Evolutionary conservation across 2,797 vertebrate species (phyloP).

Genomic region (Malurus splendens): DNA sequence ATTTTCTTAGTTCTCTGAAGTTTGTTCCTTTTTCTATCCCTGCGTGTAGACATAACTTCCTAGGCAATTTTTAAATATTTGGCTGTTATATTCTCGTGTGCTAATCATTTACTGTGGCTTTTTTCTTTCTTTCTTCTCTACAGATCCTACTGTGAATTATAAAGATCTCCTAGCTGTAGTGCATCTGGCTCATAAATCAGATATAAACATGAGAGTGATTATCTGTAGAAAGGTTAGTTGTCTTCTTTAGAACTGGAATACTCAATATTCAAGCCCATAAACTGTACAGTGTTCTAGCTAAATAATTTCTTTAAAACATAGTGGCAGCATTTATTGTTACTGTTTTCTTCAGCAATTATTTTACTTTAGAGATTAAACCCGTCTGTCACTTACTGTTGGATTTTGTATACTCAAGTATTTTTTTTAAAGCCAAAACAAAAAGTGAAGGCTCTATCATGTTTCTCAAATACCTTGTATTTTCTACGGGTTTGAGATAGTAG

Average conservation of each 20-base stretch:
- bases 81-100: not conserved
- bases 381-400: not conserved
- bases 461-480: not conserved
- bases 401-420: not conserved
- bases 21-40: not conserved
- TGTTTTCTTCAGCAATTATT: not conserved
- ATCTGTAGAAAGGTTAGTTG: slow-evolving; percentile 90
- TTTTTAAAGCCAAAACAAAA: not conserved
- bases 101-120: not conserved
- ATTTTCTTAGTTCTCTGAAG: not conserved
- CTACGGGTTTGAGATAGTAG: not conserved
- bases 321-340: not conserved
- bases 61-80: not conserved
- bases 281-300: not conserved
- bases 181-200: slow-evolving; percentile 85
- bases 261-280: not conserved
- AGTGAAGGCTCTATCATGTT: not conserved
- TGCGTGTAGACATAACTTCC: not conserved
- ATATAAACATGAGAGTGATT: slow-evolving; percentile 81
- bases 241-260: not conserved
- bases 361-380: not conserved
- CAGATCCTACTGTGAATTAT: slow-evolving; percentile 90
- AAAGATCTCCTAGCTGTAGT: slow-evolving; percentile 92
- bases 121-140: slow-evolving; percentile 11
- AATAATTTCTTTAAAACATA: not conserved